Conservation (phyloP, 2,113 vertebrate species). For the Sclerurus mexicanus region DNA sequence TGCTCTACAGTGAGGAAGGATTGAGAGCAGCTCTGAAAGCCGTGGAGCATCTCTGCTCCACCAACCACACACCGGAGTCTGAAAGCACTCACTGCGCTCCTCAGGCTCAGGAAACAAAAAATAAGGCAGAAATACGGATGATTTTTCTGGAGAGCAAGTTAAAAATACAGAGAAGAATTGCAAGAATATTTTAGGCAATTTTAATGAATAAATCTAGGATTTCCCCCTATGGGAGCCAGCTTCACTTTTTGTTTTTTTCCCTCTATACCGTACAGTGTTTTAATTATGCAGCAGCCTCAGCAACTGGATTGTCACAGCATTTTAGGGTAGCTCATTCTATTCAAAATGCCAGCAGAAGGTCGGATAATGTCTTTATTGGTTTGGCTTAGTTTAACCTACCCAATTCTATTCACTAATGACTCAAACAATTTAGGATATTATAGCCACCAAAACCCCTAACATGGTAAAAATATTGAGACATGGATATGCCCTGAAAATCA, state of each 20-base stretch:
- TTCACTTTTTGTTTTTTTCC: not conserved
- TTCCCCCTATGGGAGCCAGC: not conserved
- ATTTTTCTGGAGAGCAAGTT: not conserved
- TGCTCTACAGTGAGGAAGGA: not conserved
- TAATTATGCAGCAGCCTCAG: constrained; percentile 41
- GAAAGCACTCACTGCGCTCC: not conserved
- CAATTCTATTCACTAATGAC: not conserved
- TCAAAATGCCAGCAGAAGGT: not conserved
- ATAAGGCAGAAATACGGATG: not conserved
- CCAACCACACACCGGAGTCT: not conserved
- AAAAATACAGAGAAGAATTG: not conserved
- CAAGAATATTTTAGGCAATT: not conserved
- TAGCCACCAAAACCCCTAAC: not conserved
- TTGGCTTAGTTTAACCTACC: not conserved
- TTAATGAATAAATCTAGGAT: constrained; percentile 7
- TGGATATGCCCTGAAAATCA: not conserved
- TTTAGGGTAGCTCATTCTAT: not conserved
- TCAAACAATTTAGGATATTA: not conserved
- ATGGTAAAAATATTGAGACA: not conserved
- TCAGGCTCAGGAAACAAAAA: not conserved
- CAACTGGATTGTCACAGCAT: constrained; percentile 21
- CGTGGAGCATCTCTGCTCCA: not conserved
- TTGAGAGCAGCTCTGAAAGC: not conserved
- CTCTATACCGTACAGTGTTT: not conserved
- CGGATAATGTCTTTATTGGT: not conserved